These are phyloP conservation scores for Listrodromus nycthemerus DNA, from an alignment of 2,888 invertebrate genomes.

Conservation along the genomic window DNA sequence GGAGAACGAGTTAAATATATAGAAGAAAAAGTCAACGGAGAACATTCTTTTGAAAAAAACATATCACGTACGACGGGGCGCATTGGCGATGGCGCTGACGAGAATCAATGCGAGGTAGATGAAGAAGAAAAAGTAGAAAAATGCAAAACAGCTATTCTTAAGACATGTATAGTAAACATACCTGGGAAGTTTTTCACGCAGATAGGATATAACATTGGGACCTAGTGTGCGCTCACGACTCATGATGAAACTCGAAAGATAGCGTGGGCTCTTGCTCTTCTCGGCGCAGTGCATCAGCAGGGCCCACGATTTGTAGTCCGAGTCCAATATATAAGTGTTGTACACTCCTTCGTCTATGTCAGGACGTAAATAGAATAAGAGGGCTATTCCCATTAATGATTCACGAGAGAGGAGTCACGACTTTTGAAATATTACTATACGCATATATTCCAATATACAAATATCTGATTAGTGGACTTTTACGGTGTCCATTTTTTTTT, in stretches of 20 bases:
- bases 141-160: not conserved
- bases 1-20: constrained; percentile 7
- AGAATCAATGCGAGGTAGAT: not conserved
- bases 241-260: constrained; percentile 93
- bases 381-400: constrained; percentile 59
- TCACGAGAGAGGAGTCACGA: constrained; percentile 33
- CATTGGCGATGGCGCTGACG: not conserved
- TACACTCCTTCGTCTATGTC: constrained; percentile 91
- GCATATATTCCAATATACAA: not conserved
- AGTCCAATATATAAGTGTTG: constrained; percentile 94
- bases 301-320: constrained; percentile 93
- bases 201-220: constrained; percentile 90
- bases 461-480: not conserved
- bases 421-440: constrained; percentile 12
- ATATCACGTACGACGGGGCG: constrained; percentile 13
- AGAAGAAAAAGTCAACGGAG: constrained; percentile 13
- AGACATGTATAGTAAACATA: constrained; percentile 66
- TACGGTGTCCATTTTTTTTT: not conserved
- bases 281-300: constrained; percentile 94
- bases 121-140: constrained; percentile 4
- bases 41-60: constrained; percentile 5
- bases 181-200: constrained; percentile 90
- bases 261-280: constrained; percentile 91
- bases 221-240: constrained; percentile 88
- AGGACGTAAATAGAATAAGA: constrained; percentile 61